Conservation (phyloP, 2,888 invertebrate species). For the Aproaerema taeniolella region DNA sequence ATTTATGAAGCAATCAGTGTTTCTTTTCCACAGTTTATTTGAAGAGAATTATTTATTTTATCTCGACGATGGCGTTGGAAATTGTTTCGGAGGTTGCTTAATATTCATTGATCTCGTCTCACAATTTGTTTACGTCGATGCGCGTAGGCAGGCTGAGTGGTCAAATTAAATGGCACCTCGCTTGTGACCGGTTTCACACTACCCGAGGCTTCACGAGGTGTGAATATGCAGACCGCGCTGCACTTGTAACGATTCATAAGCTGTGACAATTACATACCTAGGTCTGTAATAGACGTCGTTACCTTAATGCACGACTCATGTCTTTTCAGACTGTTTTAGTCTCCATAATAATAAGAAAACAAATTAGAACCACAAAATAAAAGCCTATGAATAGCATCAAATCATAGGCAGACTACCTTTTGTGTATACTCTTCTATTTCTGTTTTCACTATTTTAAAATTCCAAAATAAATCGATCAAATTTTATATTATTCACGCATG, state of each 20-base stretch:
- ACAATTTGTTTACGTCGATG: slow-evolving; percentile 64
- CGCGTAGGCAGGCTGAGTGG: slow-evolving; percentile 38
- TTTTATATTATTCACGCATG: slow-evolving; percentile 42
- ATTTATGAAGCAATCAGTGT: slow-evolving; percentile 71
- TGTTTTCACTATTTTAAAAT: no score
- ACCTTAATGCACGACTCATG: slow-evolving; percentile 15
- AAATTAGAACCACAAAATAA: no score
- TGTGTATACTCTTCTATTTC: no score
- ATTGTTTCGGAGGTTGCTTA: slow-evolving; percentile 65
- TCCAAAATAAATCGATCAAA: no score
- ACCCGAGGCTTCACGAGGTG: slow-evolving; percentile 61
- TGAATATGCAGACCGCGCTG: slow-evolving; percentile 49
- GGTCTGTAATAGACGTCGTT: slow-evolving; percentile 16
- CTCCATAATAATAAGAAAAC: neutral
- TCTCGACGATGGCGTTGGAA: slow-evolving; percentile 52
- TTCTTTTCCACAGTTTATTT: slow-evolving; percentile 59
- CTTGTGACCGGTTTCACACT: slow-evolving; percentile 44
- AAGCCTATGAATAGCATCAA: no score
- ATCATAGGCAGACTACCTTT: no score
- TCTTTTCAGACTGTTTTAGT: neutral
- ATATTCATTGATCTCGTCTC: slow-evolving; percentile 69
- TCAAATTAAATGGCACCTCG: slow-evolving; percentile 41
- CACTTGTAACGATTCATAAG: slow-evolving; percentile 43
- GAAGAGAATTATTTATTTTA: slow-evolving; percentile 61
- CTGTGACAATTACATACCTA: slow-evolving; percentile 40